Conservation (phyloP, 2,113 vertebrate genomes). For the Lasiurus cinereus region DNA sequence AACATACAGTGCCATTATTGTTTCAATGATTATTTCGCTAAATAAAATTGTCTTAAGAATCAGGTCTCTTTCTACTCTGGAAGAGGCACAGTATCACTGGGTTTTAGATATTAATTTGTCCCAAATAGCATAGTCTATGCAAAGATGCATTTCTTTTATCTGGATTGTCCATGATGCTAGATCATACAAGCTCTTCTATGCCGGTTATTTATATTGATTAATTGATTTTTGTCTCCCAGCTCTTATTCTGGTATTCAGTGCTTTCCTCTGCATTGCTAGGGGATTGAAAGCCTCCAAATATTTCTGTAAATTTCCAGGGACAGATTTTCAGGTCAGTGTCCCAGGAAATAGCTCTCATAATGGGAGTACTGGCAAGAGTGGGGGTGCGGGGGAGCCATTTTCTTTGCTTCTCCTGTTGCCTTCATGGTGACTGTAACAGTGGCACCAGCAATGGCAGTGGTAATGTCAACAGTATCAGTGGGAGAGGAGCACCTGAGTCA, state of each 20-base stretch:
- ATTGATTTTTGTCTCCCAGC: not conserved
- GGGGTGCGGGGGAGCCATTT: not conserved
- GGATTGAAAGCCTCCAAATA: not conserved
- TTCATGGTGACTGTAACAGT: too few relatives aligned
- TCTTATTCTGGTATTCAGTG: not conserved
- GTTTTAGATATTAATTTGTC: not conserved
- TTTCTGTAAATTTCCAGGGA: not conserved
- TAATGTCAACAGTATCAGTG: not conserved
- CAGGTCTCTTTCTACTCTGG: not conserved
- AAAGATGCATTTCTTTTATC: not conserved
- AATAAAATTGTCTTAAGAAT: not conserved
- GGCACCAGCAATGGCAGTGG: not conserved
- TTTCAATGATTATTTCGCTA: not conserved
- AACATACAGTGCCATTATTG: not conserved
- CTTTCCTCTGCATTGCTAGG: not conserved
- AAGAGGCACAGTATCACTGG: not conserved
- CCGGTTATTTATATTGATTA: not conserved
- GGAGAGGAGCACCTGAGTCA: too few relatives aligned
- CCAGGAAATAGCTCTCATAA: not conserved
- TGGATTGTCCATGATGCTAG: not conserved
- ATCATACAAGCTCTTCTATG: not conserved
- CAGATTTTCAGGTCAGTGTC: not conserved
- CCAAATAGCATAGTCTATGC: not conserved
- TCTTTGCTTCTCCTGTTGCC: not conserved
- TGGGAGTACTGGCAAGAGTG: rapidly evolving